These are phyloP conservation scores for Campylorhamphus procurvoides DNA, from an alignment of 2,113 vertebrate genomes.

Conservation along the genomic window DNA sequence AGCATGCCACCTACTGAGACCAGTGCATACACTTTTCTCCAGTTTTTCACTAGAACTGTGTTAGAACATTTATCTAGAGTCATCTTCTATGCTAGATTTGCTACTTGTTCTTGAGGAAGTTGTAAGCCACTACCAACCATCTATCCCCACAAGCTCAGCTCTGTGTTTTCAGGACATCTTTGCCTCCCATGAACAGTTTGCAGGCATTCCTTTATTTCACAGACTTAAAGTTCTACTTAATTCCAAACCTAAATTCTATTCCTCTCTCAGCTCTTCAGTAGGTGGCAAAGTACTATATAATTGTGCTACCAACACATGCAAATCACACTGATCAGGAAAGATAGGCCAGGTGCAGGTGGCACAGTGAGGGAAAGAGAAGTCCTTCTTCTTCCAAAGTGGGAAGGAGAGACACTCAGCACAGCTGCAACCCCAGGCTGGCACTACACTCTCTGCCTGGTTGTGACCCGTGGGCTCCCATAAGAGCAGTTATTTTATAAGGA, in stretches of 20 bases:
- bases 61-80: background rate
- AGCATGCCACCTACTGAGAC: background rate
- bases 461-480: background rate
- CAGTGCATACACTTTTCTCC: background rate
- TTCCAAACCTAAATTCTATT: background rate
- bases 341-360: background rate
- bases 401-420: background rate
- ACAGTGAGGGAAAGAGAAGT: background rate
- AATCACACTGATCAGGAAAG: background rate
- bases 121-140: background rate
- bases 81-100: background rate
- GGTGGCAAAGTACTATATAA: background rate
- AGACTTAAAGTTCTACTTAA: background rate
- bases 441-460: background rate
- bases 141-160: background rate
- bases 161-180: background rate
- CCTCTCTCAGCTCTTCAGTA: background rate
- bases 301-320: background rate
- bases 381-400: background rate
- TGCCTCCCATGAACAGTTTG: background rate
- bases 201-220: background rate
- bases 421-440: background rate
- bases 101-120: background rate
- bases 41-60: background rate
- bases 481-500: background rate